phyloP scores from a whole-genome alignment of 2,888 invertebrate genomes.

The Bugulina stolonifera region DNA sequence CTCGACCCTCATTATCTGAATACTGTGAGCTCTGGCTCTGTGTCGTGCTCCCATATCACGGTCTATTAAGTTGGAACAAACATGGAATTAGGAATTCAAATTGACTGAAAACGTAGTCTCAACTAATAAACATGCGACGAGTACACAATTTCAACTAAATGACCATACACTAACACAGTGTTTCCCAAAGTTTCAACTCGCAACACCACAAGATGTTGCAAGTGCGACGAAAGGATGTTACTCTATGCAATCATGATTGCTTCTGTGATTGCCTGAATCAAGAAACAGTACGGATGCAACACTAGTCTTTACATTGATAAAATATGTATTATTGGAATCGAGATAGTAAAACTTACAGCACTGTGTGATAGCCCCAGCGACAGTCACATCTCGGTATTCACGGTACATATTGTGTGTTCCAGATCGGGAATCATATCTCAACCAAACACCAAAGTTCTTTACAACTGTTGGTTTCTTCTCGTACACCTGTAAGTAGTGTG shows the following conservation, averaged over 20 bases:
- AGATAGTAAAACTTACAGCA: conserved; percentile 74
- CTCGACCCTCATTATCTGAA: conserved; percentile 95
- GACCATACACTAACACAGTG: too few relatives aligned
- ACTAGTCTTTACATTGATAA: too few relatives aligned
- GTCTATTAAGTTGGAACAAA: too few relatives aligned
- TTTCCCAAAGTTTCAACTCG: conserved; percentile 5
- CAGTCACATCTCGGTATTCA: conserved; percentile 93
- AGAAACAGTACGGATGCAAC: conserved; percentile 8
- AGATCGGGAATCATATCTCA: conserved; percentile 95
- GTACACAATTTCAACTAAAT: too few relatives aligned
- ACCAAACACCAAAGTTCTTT: conserved; percentile 99
- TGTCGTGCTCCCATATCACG: conserved; percentile 98
- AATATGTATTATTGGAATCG: too few relatives aligned
- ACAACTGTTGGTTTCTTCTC: conserved; percentile 89
- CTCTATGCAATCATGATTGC: neutral
- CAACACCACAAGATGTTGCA: neutral
- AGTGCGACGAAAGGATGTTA: conserved; percentile 5
- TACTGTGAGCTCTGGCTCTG: conserved; percentile 93
- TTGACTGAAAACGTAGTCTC: too few relatives aligned
- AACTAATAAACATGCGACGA: too few relatives aligned
- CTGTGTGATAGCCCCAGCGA: conserved; percentile 92
- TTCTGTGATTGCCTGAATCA: neutral
- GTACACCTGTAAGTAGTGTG: conserved; percentile 64
- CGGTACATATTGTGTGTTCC: conserved; percentile 99
- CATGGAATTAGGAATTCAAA: too few relatives aligned